Percentiles rank a stretch among this genome's conserved stretches.
phyloP scores from a whole-genome alignment of 1,140 invertebrate species.

The Drosophila sturtevanti region DNA sequence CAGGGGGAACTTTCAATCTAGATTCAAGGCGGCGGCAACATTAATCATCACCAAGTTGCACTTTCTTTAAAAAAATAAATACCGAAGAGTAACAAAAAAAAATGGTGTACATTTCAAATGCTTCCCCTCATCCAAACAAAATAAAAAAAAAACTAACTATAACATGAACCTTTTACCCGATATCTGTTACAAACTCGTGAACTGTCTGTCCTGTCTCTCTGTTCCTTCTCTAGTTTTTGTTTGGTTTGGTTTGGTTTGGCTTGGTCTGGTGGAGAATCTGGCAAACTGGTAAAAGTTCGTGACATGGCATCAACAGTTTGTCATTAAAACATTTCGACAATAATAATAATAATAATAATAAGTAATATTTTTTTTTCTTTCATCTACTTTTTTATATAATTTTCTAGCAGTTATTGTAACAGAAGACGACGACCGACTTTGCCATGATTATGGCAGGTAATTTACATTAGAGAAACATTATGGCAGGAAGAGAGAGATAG shows the following conservation, averaged over 20 bases:
- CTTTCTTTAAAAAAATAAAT: neutral
- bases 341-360: slow-evolving; percentile 61
- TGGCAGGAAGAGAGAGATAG: slow-evolving; percentile 41
- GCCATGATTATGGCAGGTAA: slow-evolving; percentile 77
- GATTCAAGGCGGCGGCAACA: neutral
- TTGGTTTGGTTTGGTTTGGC: neutral
- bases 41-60: slow-evolving; percentile 5
- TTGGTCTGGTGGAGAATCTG: slow-evolving; percentile 4
- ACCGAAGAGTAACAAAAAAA: neutral
- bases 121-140: neutral
- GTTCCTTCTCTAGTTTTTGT: neutral
- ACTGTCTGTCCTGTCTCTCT: slow-evolving; percentile 31
- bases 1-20: neutral
- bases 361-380: slow-evolving; percentile 41
- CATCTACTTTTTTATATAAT: slow-evolving; percentile 37
- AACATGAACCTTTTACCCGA: slow-evolving; percentile 58
- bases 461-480: slow-evolving; percentile 78
- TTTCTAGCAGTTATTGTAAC: slow-evolving; percentile 47
- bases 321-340: slow-evolving; percentile 82
- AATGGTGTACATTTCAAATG: neutral
- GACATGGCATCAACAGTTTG: slow-evolving; percentile 82
- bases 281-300: slow-evolving; percentile 65
- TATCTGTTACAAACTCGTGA: slow-evolving; percentile 81
- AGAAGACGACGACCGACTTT: slow-evolving; percentile 46
- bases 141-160: slow-evolving; percentile 4